phyloP scores from a whole-genome alignment of 92 coral and sea anemone genomes.

The Siderastrea radians region DNA sequence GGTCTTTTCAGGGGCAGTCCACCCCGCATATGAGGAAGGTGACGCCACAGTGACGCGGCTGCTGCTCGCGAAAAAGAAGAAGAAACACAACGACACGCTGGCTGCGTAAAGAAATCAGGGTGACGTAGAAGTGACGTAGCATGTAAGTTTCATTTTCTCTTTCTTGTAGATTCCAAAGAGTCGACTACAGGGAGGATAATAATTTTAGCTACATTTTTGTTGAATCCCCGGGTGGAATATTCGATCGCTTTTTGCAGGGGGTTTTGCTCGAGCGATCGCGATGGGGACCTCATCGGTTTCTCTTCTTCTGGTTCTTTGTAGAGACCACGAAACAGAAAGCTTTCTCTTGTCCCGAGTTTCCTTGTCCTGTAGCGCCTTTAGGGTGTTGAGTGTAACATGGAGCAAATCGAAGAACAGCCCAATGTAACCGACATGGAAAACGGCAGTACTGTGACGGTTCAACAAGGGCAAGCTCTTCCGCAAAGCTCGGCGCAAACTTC shows the following conservation, averaged over 20 bases:
- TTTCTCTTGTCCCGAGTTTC: constrained; percentile 52
- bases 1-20: constrained; percentile 77
- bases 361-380: constrained; percentile 35
- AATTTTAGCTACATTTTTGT: constrained; percentile 35
- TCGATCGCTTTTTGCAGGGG: constrained; percentile 41
- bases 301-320: constrained; percentile 68
- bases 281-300: constrained; percentile 82
- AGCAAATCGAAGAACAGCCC: constrained; percentile 94
- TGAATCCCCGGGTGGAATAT: constrained; percentile 25
- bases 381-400: constrained; percentile 69
- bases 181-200: constrained; percentile 46
- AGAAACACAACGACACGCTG: constrained; percentile 99
- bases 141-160: constrained; percentile 98
- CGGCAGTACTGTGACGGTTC: constrained; percentile 85
- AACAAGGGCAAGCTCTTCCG: constrained; percentile 90
- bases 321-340: constrained; percentile 61
- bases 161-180: constrained; percentile 75
- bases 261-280: constrained; percentile 64
- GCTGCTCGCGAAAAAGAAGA: constrained; percentile 91
- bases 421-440: constrained; percentile 93
- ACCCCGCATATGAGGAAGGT: constrained; percentile 82
- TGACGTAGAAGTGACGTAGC: constrained; percentile 99
- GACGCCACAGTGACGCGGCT: constrained; percentile 97
- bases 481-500: constrained; percentile 95
- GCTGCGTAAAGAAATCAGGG: constrained; percentile 99